Evolutionary conservation across 2,797 vertebrate species (phyloP), one percentile per base, ranked within the genome.

Genomic region (Todus mexicanus): DNA sequence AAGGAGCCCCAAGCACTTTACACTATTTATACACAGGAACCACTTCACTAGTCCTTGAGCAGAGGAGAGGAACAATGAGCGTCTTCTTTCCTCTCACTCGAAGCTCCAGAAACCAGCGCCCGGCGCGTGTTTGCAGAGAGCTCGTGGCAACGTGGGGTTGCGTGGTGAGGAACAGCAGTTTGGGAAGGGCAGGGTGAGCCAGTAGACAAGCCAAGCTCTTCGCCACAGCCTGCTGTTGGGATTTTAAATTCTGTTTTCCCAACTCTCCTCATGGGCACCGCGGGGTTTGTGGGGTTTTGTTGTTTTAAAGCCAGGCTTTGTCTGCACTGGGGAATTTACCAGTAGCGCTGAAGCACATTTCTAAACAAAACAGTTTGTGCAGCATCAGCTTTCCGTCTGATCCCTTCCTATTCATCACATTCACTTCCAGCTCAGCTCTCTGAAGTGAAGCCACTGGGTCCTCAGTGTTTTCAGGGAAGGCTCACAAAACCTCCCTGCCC

Each of bases 21-120:
- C 1, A 0, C 47, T 92, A 77, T 94, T 95, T 94, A 96, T 93
- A 95, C 84, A 96, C 94, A 96, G 94, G 78, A 96, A 77, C 94
- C 96, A 96, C 96, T 97, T 97, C 92, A 94, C 68, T 18, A 91
- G 72, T 91, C 88, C 77, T 17, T 54, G 90, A 96, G 37, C 76
- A 40, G 84, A 85, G 86, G 56, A 82, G 68, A 66, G 56, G 60
- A 93, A 95, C 90, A 94, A 94, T 90, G 90, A 63, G 43, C 1
- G 3, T 26, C 86, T 93, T 93, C 91, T 93, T 25, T 59, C 63
- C 69, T 60, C 73, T 68, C 87, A 43, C 71, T 89, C 1, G 1
- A 76, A 94, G 74, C 63, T 31, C 37, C 69, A 93, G 87, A 89
- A 95, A 59, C 31, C 77, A 89, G 88, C 33, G 88, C 79, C 86